Percentiles rank a stretch among this genome's conserved stretches.
These are phyloP conservation scores for Amphilophus citrinellus DNA, from an alignment of 2,113 vertebrate genomes.

Conservation along the genomic window DNA sequence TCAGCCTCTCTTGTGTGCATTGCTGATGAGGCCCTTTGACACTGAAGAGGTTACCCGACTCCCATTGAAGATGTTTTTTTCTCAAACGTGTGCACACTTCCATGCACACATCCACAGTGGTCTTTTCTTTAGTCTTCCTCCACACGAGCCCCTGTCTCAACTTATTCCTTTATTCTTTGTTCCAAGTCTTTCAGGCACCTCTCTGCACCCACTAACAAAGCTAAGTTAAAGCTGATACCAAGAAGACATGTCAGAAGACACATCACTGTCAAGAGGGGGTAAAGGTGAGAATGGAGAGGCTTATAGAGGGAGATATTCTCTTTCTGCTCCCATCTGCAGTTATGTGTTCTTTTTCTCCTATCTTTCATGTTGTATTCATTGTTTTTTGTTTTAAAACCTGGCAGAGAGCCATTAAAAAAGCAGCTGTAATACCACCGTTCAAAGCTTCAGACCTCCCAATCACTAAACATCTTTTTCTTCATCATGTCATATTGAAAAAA, in stretches of 20 bases:
- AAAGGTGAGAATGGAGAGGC: background rate
- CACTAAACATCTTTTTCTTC: background rate
- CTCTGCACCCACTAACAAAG: slow-evolving; percentile 30
- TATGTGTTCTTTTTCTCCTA: background rate
- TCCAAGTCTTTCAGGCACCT: slow-evolving; percentile 29
- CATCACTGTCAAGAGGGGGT: slow-evolving; percentile 9
- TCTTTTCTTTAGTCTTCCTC: slow-evolving; percentile 27
- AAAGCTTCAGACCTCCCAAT: background rate
- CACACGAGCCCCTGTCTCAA: slow-evolving; percentile 30
- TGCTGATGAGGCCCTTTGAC: slow-evolving; percentile 72
- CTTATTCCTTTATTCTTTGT: slow-evolving; percentile 39
- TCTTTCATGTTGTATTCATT: background rate
- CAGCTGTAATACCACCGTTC: background rate
- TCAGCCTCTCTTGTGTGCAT: slow-evolving; percentile 76
- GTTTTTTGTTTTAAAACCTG: background rate
- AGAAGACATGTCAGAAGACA: slow-evolving; percentile 52
- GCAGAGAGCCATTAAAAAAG: too few relatives aligned
- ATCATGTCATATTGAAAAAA: background rate
- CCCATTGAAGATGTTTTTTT: slow-evolving; percentile 64
- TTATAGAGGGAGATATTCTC: background rate
- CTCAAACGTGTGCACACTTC: slow-evolving; percentile 26
- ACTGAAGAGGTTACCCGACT: slow-evolving; percentile 76
- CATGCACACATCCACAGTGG: slow-evolving; percentile 24
- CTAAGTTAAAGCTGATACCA: slow-evolving; percentile 25
- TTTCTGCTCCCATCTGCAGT: slow-evolving; percentile 8